Conservation (phyloP, 2,797 vertebrate genomes). For the Agapornis canus region DNA sequence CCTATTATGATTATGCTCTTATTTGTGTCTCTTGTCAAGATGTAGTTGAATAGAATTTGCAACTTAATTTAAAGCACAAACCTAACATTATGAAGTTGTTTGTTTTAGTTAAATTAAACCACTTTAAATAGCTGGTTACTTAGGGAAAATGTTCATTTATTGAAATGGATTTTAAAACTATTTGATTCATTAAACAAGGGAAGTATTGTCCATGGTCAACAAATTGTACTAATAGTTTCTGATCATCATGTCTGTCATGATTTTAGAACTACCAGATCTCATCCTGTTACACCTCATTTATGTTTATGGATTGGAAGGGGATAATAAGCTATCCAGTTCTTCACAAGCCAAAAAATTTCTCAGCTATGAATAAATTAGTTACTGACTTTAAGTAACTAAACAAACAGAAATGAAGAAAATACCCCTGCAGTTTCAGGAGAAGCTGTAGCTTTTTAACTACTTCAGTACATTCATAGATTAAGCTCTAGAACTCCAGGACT, state of each 20-base stretch:
- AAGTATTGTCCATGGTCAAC: neutral
- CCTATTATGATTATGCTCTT: neutral
- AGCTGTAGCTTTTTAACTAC: neutral
- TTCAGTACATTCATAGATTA: neutral
- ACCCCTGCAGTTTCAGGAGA: neutral
- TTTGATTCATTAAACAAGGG: constrained; percentile 50
- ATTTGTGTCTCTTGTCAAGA: neutral
- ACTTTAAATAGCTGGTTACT: constrained; percentile 37
- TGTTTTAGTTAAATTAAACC: constrained; percentile 44
- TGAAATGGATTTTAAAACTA: constrained; percentile 33
- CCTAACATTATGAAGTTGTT: constrained; percentile 24
- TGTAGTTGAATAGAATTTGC: neutral
- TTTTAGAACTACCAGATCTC: constrained; percentile 36
- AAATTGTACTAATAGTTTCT: constrained; percentile 37
- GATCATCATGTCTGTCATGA: constrained; percentile 36
- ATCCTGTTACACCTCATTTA: constrained; percentile 45
- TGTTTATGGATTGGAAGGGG: constrained; percentile 39
- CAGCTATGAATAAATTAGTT: constrained; percentile 36
- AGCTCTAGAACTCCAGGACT: neutral
- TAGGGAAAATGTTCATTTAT: constrained; percentile 14
- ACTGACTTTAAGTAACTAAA: constrained; percentile 19
- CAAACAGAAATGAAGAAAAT: constrained; percentile 15
- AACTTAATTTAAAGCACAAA: constrained; percentile 28
- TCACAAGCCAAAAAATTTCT: constrained; percentile 23
- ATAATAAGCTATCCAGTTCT: constrained; percentile 15